Evolutionary conservation across 2,888 invertebrate species (phyloP).

Genomic region (Polyommatus icarus): DNA sequence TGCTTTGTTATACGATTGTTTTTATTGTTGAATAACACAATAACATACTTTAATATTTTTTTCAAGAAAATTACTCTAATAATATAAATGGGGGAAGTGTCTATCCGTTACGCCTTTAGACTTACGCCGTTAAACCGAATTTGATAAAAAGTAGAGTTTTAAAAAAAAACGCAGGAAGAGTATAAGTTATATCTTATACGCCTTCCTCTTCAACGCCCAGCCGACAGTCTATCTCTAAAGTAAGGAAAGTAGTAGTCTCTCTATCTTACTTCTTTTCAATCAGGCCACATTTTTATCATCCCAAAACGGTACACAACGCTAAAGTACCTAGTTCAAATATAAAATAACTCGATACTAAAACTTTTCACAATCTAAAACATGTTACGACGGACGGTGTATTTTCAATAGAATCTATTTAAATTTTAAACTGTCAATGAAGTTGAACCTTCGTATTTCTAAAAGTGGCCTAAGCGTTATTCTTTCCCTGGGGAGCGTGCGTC

Average conservation of each 20-base stretch:
- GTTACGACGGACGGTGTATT: background rate
- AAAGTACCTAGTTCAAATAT: background rate
- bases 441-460: constrained; percentile 27
- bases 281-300: too few species aligned
- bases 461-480: constrained; percentile 26
- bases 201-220: background rate
- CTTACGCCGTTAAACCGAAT: too few species aligned
- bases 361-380: background rate
- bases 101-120: too few species aligned
- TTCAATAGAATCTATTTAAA: constrained; percentile 5
- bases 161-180: too few species aligned
- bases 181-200: too few species aligned
- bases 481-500: constrained; percentile 36
- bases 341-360: background rate
- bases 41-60: background rate
- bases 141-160: too few species aligned
- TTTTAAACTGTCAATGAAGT: constrained; percentile 27
- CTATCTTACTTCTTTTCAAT: too few species aligned
- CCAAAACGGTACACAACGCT: too few species aligned
- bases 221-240: too few species aligned
- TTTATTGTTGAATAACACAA: background rate
- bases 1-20: background rate
- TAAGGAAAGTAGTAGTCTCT: too few species aligned
- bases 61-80: too few species aligned
- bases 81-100: too few species aligned